Evolutionary conservation across 2,113 vertebrate species (phyloP), one percentile per base, ranked within the genome.

Genomic region (Chaenogobius annularis): DNA sequence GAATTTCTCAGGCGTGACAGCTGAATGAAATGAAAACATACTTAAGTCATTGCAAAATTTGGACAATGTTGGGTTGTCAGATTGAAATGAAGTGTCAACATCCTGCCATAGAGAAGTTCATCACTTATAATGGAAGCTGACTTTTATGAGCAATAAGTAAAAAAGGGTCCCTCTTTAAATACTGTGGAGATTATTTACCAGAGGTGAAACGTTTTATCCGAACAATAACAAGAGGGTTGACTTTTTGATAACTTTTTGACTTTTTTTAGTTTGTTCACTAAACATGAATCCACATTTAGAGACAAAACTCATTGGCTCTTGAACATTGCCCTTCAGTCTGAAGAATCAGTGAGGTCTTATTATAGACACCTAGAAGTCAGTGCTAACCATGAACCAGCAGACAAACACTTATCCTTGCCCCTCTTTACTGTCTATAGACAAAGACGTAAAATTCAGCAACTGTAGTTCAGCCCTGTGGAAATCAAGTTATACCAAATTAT

Each of bases 351-450:
- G 75, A 83, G 71, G 64, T 31, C 66, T 72, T 69, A 68, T 80
- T 81, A 79, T 66, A 63, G 50, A 74, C 71, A 61, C 22, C 61
- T 54, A 20, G 19, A 54, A n/a, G 19, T 20, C 50, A n/a, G 17
- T 6, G 10, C n/a, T n/a, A 54, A 54, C 50, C 50, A 61, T 43
- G 69, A 80, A 65, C 31, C 70, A 58, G 72, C 69, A 73, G 77
- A 76, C 56, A 81, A 83, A 83, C 72, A 85, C 79, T 88, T 68
- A 23, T 69, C 78, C 50, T 23, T 66, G 68, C 35, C 20, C 22
- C 55, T 58, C 55, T 58, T 58, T 20, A 78, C 66, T 47, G 76
- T 54, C 5, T 73, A 74, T 44, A 26, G 43, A 79, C 71, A 74
- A 72, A 76, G 70, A 78, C 56, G 75, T 10, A 61, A 52, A n/a